A percentile compares a stretch with the other conserved stretches of the same genome.
Conservation (phyloP, 2,888 invertebrate genomes). For the Nemapogon koenigi region DNA sequence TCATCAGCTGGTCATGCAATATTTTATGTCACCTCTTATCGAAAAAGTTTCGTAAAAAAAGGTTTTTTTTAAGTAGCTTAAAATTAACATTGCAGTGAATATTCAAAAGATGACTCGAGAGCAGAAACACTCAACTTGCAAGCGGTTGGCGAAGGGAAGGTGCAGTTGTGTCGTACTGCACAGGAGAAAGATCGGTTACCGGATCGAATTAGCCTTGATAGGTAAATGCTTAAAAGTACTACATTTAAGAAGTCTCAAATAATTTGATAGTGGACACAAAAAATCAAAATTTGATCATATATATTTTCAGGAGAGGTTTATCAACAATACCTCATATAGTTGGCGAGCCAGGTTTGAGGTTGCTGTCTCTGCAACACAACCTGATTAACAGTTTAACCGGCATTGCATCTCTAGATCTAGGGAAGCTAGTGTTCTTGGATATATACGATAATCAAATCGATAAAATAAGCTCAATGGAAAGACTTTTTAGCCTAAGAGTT, state of each 20-base stretch:
- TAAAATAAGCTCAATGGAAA: conserved; percentile 78
- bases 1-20: no score
- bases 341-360: conserved; percentile 79
- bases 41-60: no score
- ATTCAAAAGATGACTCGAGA: conserved; percentile 39
- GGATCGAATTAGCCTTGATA: conserved; percentile 88
- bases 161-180: conserved; percentile 72
- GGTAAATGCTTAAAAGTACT: conserved; percentile 34
- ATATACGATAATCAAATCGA: conserved; percentile 95
- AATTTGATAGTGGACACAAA: no score
- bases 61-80: no score
- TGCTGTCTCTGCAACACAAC: conserved; percentile 93
- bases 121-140: conserved; percentile 56
- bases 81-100: no score
- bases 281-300: not conserved
- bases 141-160: conserved; percentile 68
- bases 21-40: no score
- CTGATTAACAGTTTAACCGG: conserved; percentile 79
- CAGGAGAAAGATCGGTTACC: conserved; percentile 85
- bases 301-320: conserved; percentile 70
- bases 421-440: conserved; percentile 88
- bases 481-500: conserved; percentile 81
- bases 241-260: no score
- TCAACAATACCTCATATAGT: conserved; percentile 84
- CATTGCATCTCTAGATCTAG: conserved; percentile 60